Conservation (phyloP, 2,113 vertebrate species). For the Brachypteracias leptosomus region DNA sequence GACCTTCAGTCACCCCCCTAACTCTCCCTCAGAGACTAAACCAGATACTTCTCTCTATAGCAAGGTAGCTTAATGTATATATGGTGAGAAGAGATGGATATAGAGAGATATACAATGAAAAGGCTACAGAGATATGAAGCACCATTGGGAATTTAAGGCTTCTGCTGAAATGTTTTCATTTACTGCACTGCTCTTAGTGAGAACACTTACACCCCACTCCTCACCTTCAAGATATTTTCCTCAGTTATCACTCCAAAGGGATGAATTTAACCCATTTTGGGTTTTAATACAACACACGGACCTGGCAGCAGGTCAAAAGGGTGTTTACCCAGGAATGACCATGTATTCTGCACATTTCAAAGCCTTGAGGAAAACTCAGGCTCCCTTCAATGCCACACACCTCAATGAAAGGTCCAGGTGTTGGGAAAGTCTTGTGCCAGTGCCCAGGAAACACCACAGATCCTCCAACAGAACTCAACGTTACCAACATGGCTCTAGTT, state of each 20-base stretch:
- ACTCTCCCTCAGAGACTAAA: neutral
- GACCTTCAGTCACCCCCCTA: neutral
- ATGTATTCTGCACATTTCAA: neutral
- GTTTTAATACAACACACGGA: neutral
- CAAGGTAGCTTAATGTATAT: neutral
- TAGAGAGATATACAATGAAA: neutral
- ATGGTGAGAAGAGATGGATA: neutral
- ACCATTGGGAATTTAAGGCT: neutral
- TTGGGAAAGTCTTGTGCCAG: neutral
- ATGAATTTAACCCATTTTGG: neutral
- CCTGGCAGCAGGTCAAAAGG: neutral
- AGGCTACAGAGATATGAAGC: neutral
- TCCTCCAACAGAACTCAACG: fast-evolving
- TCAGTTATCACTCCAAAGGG: neutral
- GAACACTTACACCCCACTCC: neutral
- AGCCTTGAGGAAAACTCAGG: neutral
- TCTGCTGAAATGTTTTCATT: neutral
- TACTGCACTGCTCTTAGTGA: neutral
- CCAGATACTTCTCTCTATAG: too few species aligned
- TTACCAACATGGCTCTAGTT: neutral
- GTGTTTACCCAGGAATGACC: fast-evolving
- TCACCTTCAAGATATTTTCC: neutral
- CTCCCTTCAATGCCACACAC: neutral
- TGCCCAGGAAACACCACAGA: neutral
- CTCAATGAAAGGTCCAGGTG: neutral